phyloP scores from a whole-genome alignment of 2,888 invertebrate genomes.

The Epiperipatus broadwayi region DNA sequence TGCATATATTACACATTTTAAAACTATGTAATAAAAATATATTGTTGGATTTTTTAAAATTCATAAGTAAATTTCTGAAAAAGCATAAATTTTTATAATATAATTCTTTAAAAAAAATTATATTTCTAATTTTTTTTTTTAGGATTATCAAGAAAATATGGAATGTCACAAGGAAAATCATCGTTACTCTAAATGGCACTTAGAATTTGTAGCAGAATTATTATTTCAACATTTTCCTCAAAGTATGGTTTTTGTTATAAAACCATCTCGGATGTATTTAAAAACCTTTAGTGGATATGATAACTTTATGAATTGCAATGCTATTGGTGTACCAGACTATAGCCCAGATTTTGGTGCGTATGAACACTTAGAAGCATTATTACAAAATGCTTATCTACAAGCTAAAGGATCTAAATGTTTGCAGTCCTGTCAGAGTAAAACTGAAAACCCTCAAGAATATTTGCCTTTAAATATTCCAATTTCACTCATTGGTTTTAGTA shows the following conservation, averaged over 20 bases:
- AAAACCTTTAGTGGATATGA: constrained; percentile 68
- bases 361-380: constrained; percentile 44
- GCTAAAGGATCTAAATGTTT: too few species aligned
- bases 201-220: constrained; percentile 51
- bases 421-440: too few species aligned
- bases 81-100: too few species aligned
- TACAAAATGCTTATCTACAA: constrained; percentile 22
- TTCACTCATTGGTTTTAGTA: constrained; percentile 63
- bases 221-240: constrained; percentile 53
- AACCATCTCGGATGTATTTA: constrained; percentile 47
- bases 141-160: constrained; percentile 74
- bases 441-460: too few species aligned
- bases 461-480: too few species aligned
- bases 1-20: too few species aligned
- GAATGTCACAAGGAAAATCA: constrained; percentile 50
- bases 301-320: constrained; percentile 64
- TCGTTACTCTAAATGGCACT: constrained; percentile 54
- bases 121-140: constrained; percentile 21
- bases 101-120: too few species aligned
- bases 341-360: constrained; percentile 49
- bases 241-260: constrained; percentile 15
- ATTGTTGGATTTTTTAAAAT: too few species aligned
- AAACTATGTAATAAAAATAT: too few species aligned
- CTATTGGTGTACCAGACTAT: constrained; percentile 56
- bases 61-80: too few species aligned